Percentiles rank a stretch among this genome's conserved stretches.
phyloP scores from a whole-genome alignment of 1,140 invertebrate species.

The Oryctes rhinoceros region DNA sequence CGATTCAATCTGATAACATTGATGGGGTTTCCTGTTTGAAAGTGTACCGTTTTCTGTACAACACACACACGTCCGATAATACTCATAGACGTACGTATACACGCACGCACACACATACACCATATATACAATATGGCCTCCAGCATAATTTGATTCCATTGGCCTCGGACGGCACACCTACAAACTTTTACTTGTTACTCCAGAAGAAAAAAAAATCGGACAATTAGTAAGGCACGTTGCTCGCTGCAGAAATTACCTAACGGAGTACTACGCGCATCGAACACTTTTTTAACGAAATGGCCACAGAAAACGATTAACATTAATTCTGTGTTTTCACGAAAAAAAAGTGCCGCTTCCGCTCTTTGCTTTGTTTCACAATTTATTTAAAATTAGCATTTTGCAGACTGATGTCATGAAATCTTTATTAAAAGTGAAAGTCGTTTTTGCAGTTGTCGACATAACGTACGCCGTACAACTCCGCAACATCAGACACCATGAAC shows the following conservation, averaged over 20 bases:
- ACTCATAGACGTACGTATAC: background rate
- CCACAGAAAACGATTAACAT: background rate
- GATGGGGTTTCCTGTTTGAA: conserved; percentile 18
- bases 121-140: conserved; percentile 33
- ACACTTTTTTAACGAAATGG: too few relatives aligned
- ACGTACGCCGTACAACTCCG: background rate
- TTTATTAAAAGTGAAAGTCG: conserved; percentile 29
- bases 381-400: conserved; percentile 11
- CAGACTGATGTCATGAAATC: conserved; percentile 10
- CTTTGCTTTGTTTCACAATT: conserved; percentile 15
- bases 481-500: background rate
- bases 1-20: background rate
- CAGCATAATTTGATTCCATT: conserved; percentile 18
- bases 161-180: conserved; percentile 28
- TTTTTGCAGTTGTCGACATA: background rate
- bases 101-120: background rate
- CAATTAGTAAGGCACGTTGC: too few relatives aligned
- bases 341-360: conserved; percentile 5
- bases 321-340: background rate
- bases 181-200: conserved; percentile 31
- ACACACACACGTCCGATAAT: background rate
- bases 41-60: conserved; percentile 24
- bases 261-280: too few relatives aligned
- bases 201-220: background rate
- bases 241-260: too few relatives aligned